These are phyloP conservation scores for Drosophila trichaetosa DNA, from an alignment of 2,888 invertebrate genomes.

Conservation along the genomic window DNA sequence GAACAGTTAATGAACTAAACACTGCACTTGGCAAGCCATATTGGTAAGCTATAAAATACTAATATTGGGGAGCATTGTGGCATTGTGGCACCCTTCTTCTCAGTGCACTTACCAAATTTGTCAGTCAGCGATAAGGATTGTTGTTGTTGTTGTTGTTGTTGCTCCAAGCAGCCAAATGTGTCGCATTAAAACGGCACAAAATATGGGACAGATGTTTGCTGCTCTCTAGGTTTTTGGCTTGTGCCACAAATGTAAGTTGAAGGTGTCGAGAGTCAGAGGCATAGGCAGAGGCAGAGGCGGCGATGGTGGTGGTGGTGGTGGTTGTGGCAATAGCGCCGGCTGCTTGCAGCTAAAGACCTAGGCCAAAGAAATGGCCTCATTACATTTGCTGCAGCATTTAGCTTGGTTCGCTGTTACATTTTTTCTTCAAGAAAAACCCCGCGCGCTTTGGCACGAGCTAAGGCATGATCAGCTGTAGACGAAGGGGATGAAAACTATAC, in stretches of 20 bases:
- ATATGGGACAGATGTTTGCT: slow-evolving; percentile 78
- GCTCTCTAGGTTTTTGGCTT: slow-evolving; percentile 59
- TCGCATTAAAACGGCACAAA: slow-evolving; percentile 74
- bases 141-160: not conserved
- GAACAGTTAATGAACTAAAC: slow-evolving; percentile 47
- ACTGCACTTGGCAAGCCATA: slow-evolving; percentile 23
- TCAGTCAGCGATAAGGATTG: slow-evolving; percentile 60
- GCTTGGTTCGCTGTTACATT: slow-evolving; percentile 68
- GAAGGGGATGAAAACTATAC: slow-evolving; percentile 69
- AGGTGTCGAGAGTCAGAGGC: slow-evolving; percentile 66
- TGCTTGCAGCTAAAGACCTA: slow-evolving; percentile 44
- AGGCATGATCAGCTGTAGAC: slow-evolving; percentile 70
- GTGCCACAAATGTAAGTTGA: slow-evolving; percentile 70
- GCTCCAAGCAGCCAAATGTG: slow-evolving; percentile 42
- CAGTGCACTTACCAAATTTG: slow-evolving; percentile 74
- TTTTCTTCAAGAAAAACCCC: slow-evolving; percentile 67
- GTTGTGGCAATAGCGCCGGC: slow-evolving; percentile 67
- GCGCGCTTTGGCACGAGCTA: slow-evolving; percentile 81
- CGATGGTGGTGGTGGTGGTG: slow-evolving; percentile 34
- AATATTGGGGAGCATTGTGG: slow-evolving; percentile 45
- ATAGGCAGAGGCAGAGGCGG: slow-evolving; percentile 23
- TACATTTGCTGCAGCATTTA: slow-evolving; percentile 73
- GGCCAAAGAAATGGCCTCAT: slow-evolving; percentile 53
- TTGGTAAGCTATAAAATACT: slow-evolving; percentile 43
- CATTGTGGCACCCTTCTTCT: slow-evolving; percentile 32